A percentile compares a stretch with the other conserved stretches of the same genome.
These are phyloP conservation scores for Oxyura jamaicensis DNA, from an alignment of 2,113 vertebrate species.

Conservation along the genomic window DNA sequence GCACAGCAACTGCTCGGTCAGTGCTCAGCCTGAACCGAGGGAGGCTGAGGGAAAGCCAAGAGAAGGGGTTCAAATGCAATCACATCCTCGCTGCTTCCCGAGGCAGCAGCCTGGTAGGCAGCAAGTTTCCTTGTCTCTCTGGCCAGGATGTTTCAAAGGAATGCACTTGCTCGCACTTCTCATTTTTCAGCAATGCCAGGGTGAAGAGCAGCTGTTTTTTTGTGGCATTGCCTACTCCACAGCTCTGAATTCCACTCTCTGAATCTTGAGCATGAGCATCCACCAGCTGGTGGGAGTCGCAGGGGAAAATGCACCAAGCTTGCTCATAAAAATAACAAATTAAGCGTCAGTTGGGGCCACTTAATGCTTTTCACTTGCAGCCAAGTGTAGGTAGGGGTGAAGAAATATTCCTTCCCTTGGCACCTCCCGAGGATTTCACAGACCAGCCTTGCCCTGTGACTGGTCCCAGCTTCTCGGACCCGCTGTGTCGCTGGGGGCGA, in stretches of 20 bases:
- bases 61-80: accelerated
- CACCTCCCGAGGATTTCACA: neutral
- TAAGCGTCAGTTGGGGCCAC: neutral
- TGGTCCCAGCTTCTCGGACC: neutral
- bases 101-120: neutral
- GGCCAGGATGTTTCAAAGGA: neutral
- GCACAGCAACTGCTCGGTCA: no score
- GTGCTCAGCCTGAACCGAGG: neutral
- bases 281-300: neutral
- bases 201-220: neutral
- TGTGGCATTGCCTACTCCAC: neutral
- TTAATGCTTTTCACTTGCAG: neutral
- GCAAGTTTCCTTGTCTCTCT: neutral
- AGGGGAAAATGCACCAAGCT: neutral
- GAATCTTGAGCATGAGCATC: neutral
- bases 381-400: neutral
- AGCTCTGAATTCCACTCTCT: neutral
- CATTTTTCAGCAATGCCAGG: neutral
- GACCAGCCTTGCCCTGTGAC: neutral
- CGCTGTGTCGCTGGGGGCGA: no score
- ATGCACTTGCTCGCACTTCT: accelerated
- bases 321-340: neutral
- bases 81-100: accelerated
- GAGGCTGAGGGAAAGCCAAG: neutral
- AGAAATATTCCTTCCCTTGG: neutral